phyloP scores from a whole-genome alignment of 2,888 invertebrate species.

The Ichneumoninae sp. region DNA sequence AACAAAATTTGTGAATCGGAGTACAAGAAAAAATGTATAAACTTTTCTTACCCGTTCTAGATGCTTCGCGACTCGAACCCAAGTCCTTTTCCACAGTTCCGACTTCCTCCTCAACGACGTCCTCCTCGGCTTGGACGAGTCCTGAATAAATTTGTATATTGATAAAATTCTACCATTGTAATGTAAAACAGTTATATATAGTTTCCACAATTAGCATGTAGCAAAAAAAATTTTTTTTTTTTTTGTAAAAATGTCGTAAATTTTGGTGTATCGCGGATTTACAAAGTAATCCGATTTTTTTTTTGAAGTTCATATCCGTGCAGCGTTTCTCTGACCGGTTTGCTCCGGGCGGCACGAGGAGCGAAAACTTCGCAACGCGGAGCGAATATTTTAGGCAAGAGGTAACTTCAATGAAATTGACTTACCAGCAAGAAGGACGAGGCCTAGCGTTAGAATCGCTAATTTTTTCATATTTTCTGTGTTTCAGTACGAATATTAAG shows the following conservation, averaged over 20 bases:
- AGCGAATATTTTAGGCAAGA: not conserved
- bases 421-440: slow-evolving; percentile 79
- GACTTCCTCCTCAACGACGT: slow-evolving; percentile 85
- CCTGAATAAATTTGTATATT: slow-evolving; percentile 68
- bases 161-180: not conserved
- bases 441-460: slow-evolving; percentile 72
- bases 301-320: not conserved
- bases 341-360: slow-evolving; percentile 12
- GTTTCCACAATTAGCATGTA: not conserved
- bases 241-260: not conserved
- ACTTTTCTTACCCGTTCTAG: slow-evolving; percentile 90
- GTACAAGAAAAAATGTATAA: not conserved
- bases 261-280: not conserved
- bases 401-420: slow-evolving; percentile 7
- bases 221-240: not conserved
- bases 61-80: slow-evolving; percentile 94
- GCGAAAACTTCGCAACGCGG: not conserved
- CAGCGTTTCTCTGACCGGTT: not conserved
- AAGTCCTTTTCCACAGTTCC: slow-evolving; percentile 91
- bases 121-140: slow-evolving; percentile 83
- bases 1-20: not conserved
- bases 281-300: not conserved
- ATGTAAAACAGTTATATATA: not conserved
- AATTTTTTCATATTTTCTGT: slow-evolving; percentile 76
- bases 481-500: slow-evolving; percentile 27